These are phyloP conservation scores for Parauchenoglanis punctatus DNA, from an alignment of 2,797 vertebrate species.

Conservation along the genomic window DNA sequence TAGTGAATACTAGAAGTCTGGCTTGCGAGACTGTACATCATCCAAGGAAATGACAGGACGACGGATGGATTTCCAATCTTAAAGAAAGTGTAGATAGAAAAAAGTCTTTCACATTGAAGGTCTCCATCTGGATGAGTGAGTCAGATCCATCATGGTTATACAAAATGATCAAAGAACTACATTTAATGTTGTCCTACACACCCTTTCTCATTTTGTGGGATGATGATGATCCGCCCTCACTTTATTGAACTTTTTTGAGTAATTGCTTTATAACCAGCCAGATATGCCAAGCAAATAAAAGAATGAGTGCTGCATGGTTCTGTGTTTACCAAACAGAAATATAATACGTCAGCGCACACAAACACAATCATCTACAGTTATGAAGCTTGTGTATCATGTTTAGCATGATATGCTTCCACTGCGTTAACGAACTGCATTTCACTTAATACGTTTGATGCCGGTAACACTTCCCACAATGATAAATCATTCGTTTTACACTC, in stretches of 20 bases:
- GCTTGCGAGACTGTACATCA: background rate
- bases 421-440: constrained; percentile 2
- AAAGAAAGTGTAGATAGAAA: background rate
- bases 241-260: background rate
- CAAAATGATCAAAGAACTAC: background rate
- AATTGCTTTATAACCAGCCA: background rate
- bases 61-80: background rate
- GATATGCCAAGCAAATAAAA: constrained; percentile 3
- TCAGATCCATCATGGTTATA: constrained; percentile 7
- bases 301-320: background rate
- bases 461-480: background rate
- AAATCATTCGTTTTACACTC: background rate
- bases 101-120: background rate
- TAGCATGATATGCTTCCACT: background rate
- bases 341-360: background rate
- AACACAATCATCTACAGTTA: background rate
- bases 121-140: constrained; percentile 7
- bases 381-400: background rate
- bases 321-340: constrained; percentile 20
- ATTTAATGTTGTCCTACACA: background rate
- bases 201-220: constrained; percentile 12
- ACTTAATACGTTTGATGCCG: constrained; percentile 1
- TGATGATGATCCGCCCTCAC: background rate
- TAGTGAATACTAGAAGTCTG: background rate
- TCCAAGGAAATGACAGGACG: background rate